Evolutionary conservation across 2,797 vertebrate species (phyloP).

Genomic region (Cheirogaleus major): DNA sequence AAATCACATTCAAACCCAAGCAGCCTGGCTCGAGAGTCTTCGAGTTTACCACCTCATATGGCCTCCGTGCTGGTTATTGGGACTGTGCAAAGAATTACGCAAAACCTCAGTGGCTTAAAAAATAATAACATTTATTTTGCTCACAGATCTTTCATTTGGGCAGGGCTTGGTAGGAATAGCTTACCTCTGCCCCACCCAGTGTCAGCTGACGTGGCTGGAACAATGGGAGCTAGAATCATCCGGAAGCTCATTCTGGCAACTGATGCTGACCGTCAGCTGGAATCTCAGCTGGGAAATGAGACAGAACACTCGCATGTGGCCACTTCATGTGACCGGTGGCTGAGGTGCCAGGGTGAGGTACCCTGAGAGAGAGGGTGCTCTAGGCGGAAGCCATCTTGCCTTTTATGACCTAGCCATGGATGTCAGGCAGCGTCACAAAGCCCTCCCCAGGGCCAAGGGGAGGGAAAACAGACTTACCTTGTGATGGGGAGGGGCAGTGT

Average conservation of each 20-base stretch:
- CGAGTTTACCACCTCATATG: neutral
- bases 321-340: neutral
- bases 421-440: neutral
- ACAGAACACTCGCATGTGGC: neutral
- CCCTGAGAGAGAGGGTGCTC: neutral
- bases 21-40: neutral
- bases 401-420: neutral
- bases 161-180: neutral
- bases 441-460: neutral
- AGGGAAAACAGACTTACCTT: neutral
- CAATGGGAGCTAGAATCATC: neutral
- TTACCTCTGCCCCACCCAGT: neutral
- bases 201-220: neutral
- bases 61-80: neutral
- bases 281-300: neutral
- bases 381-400: neutral
- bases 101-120: neutral
- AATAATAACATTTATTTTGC: neutral
- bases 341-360: neutral
- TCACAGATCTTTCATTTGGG: neutral
- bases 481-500: neutral
- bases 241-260: neutral
- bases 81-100: neutral
- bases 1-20: neutral
- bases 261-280: neutral